These are phyloP conservation scores for Apistogramma diplotaenia DNA, from an alignment of 2,113 vertebrate genomes.

Conservation along the genomic window DNA sequence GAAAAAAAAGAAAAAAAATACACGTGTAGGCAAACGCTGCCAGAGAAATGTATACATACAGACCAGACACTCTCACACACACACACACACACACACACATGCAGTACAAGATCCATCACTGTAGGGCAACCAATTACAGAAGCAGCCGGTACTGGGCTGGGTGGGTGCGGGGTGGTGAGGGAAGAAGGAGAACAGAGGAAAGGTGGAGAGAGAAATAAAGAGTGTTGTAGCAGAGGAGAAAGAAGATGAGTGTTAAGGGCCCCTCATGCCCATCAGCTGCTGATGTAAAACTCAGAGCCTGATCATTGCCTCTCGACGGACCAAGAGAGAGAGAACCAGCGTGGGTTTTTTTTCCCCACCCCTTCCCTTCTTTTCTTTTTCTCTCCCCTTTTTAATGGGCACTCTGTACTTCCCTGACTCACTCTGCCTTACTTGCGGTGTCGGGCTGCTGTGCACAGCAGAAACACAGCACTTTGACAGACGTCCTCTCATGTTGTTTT, in stretches of 20 bases:
- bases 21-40: background rate
- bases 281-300: conserved; percentile 59
- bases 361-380: background rate
- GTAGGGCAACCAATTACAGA: conserved; percentile 50
- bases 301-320: conserved; percentile 57
- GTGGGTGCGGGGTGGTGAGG: background rate
- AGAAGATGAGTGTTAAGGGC: conserved; percentile 36
- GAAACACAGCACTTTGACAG: conserved; percentile 56
- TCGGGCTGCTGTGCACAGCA: conserved; percentile 50
- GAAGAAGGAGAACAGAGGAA: background rate
- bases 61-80: background rate
- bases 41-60: background rate
- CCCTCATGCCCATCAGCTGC: conserved; percentile 44
- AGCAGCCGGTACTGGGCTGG: conserved; percentile 20
- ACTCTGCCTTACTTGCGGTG: background rate
- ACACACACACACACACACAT: background rate
- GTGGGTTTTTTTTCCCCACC: background rate
- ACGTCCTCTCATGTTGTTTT: conserved; percentile 32
- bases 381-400: conserved; percentile 31
- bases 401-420: conserved; percentile 24
- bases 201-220: conserved; percentile 36
- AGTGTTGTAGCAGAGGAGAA: conserved; percentile 15
- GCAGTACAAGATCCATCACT: background rate
- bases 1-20: background rate
- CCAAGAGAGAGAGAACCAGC: conserved; percentile 2